phyloP scores from a whole-genome alignment of 2,113 vertebrate species.

The Eleginops maclovinus region DNA sequence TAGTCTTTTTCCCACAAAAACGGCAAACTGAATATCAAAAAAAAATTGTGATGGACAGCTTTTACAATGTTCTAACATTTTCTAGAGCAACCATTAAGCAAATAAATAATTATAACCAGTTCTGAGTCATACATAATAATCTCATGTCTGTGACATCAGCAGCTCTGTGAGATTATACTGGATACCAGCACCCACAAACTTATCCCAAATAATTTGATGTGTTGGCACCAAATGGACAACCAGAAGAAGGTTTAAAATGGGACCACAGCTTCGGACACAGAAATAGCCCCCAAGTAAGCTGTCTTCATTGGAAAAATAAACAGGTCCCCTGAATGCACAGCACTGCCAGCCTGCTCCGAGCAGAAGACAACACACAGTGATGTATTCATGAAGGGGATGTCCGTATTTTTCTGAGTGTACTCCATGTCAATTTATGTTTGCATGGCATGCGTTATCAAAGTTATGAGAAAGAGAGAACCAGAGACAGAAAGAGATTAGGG shows the following conservation, averaged over 20 bases:
- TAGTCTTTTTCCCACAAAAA: background rate
- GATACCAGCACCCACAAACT: background rate
- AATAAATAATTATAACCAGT: background rate
- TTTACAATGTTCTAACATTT: background rate
- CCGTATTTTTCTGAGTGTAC: conserved; percentile 33
- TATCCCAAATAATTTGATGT: conserved; percentile 35
- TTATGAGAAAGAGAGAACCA: conserved; percentile 51
- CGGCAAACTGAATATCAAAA: background rate
- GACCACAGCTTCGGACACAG: conserved; percentile 22
- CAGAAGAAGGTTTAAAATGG: conserved; percentile 41
- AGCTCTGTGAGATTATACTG: conserved; percentile 6
- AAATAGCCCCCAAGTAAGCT: conserved; percentile 40
- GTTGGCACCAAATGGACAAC: conserved; percentile 59
- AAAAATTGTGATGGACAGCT: background rate
- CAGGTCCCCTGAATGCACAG: conserved; percentile 34
- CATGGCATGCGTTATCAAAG: conserved; percentile 51
- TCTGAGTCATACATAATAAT: background rate
- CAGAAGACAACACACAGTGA: conserved; percentile 10
- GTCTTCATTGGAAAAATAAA: conserved; percentile 59
- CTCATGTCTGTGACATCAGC: conserved; percentile 10
- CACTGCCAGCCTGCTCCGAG: conserved; percentile 31
- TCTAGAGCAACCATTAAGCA: background rate
- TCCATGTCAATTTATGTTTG: conserved; percentile 57
- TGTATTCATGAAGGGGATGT: conserved; percentile 31
- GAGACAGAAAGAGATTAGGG: conserved; percentile 52